phyloP scores from a whole-genome alignment of 2,888 invertebrate genomes.

The Cyrtodaria siliqua region DNA sequence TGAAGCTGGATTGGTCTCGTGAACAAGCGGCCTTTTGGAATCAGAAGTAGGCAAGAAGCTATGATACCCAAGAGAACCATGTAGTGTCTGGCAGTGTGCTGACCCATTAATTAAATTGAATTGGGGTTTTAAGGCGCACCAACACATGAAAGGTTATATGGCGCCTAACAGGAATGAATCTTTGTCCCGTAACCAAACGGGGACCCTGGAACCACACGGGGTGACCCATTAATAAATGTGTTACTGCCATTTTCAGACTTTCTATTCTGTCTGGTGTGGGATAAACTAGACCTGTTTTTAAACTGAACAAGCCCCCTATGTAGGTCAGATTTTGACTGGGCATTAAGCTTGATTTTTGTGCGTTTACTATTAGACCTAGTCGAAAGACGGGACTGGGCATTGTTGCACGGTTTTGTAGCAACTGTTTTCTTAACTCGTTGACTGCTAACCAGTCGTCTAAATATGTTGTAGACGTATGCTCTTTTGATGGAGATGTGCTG shows the following conservation, averaged over 20 bases:
- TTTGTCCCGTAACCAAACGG: too few species aligned
- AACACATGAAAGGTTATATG: too few species aligned
- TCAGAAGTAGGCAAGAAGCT: constrained; percentile 37
- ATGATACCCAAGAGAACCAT: constrained; percentile 34
- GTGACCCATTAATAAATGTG: too few species aligned
- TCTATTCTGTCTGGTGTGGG: constrained; percentile 28
- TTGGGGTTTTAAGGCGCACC: too few species aligned
- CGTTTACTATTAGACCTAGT: constrained; percentile 53
- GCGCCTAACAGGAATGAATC: too few species aligned
- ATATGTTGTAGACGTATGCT: constrained; percentile 34
- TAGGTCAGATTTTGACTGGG: constrained; percentile 40
- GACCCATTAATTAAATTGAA: constrained; percentile 18
- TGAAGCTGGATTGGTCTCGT: constrained; percentile 47
- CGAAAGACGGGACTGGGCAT: constrained; percentile 37
- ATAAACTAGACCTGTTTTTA: constrained; percentile 31
- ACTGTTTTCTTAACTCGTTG: constrained; percentile 10
- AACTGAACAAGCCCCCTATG: constrained; percentile 27
- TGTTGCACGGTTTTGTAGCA: constrained; percentile 17
- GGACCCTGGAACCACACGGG: too few species aligned
- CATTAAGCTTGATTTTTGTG: constrained; percentile 35
- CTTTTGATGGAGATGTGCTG: constrained; percentile 25
- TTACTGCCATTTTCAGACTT: neutral
- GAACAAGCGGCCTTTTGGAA: constrained; percentile 44
- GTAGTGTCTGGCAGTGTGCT: constrained; percentile 18
- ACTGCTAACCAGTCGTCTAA: constrained; percentile 52